Percentiles rank a stretch among this genome's conserved stretches.
Evolutionary conservation across 2,113 vertebrate species (phyloP).

Genomic region (rabbit (Oryctolagus cuniculus)): mOryCun1.1 NC_091436.1:147694501-147695000

Average conservation of each 20-base stretch:
- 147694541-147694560: conserved; percentile 57
- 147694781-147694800: neutral
- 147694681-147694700: conserved; percentile 46
- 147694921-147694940: no score
- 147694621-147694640: conserved; percentile 22
- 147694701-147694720: conserved; percentile 31
- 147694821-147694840: neutral
- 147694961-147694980: no score
- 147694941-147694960: no score
- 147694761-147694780: conserved; percentile 59
- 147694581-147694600: conserved; percentile 43
- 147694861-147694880: conserved; percentile 4
- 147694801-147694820: neutral
- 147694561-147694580: conserved; percentile 39
- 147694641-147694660: conserved; percentile 2
- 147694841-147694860: conserved; percentile 1
- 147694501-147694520: neutral
- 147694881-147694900: conserved; percentile 25
- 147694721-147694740: conserved; percentile 48
- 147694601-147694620: conserved; percentile 47
- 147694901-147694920: conserved; percentile 3
- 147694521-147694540: neutral
- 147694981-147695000: no score
- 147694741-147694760: conserved; percentile 52
- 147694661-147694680: neutral